Evolutionary conservation across 2,888 invertebrate genomes (phyloP).

Genomic region (Platycnemis pennipes): DNA sequence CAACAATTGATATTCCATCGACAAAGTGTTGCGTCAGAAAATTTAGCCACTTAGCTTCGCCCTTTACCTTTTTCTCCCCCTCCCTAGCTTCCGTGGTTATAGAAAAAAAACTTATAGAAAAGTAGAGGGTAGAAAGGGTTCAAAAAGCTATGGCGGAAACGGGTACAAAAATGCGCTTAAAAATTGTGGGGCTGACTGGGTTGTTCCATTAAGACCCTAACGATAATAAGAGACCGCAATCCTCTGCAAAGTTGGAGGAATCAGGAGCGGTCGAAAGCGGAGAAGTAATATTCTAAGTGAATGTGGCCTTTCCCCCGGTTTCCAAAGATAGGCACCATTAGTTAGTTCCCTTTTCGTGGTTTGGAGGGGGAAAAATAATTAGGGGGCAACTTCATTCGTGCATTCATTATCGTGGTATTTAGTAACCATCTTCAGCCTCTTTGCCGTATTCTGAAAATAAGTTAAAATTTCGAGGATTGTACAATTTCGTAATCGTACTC

Average conservation of each 20-base stretch:
- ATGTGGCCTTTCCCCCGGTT: background rate
- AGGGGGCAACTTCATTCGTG: background rate
- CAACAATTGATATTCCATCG: constrained; percentile 24
- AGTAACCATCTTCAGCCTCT: background rate
- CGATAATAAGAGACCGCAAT: constrained; percentile 29
- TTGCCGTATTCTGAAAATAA: no score
- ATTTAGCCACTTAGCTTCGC: background rate
- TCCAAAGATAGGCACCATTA: background rate
- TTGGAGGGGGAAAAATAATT: background rate
- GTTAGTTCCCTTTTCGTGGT: background rate
- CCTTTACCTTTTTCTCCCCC: background rate
- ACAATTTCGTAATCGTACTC: no score
- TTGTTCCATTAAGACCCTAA: background rate
- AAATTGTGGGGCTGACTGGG: background rate
- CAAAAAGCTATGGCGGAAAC: background rate
- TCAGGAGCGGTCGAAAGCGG: background rate
- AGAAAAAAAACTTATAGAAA: background rate
- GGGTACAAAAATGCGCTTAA: background rate
- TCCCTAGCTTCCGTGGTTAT: background rate
- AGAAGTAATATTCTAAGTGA: background rate
- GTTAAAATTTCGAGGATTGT: no score
- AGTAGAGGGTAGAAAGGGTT: background rate
- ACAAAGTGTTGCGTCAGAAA: constrained; percentile 32
- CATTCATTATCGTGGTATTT: background rate
- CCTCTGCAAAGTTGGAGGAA: background rate